Evolutionary conservation across 2,888 invertebrate species (phyloP).

Genomic region (Ramazzottius varieornatus): DNA sequence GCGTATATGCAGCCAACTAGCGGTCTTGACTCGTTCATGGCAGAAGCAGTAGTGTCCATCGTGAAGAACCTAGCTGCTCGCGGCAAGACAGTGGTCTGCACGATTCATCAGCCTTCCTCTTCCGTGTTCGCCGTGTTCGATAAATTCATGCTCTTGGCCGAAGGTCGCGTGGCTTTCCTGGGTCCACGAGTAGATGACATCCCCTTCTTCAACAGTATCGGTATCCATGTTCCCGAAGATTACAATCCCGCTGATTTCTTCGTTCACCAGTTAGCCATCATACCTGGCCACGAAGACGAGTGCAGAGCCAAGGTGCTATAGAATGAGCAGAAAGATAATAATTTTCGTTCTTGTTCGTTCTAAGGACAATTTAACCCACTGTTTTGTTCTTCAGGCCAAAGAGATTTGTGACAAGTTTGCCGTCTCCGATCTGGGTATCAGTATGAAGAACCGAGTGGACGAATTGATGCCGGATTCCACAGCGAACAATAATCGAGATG

Average conservation of each 20-base stretch:
- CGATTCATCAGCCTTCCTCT: slow-evolving; percentile 9
- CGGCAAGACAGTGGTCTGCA: slow-evolving; percentile 11
- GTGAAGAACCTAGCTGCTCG: slow-evolving; percentile 12
- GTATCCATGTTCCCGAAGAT: slow-evolving; percentile 36
- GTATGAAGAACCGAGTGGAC: background rate
- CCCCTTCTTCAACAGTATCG: slow-evolving; percentile 14
- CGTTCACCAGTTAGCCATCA: slow-evolving; percentile 59
- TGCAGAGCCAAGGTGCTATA: slow-evolving; percentile 28
- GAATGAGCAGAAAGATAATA: background rate
- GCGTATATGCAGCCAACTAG: too few relatives aligned
- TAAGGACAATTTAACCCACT: background rate
- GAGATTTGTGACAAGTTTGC: background rate
- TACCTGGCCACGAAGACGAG: slow-evolving; percentile 51
- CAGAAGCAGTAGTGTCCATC: slow-evolving; percentile 18
- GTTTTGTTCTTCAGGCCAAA: background rate
- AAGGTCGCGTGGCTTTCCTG: slow-evolving; percentile 23
- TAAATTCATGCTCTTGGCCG: slow-evolving; percentile 22
- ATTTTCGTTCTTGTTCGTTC: too few relatives aligned
- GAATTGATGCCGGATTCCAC: background rate
- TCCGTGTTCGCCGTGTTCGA: slow-evolving; percentile 23
- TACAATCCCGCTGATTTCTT: slow-evolving; percentile 85
- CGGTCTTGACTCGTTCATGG: slow-evolving; percentile 27
- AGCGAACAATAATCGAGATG: too few relatives aligned
- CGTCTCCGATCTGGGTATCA: background rate
- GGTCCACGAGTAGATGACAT: slow-evolving; percentile 18